Evolutionary conservation across 2,888 invertebrate species (phyloP).

Genomic region (Spodoptera picta): DNA sequence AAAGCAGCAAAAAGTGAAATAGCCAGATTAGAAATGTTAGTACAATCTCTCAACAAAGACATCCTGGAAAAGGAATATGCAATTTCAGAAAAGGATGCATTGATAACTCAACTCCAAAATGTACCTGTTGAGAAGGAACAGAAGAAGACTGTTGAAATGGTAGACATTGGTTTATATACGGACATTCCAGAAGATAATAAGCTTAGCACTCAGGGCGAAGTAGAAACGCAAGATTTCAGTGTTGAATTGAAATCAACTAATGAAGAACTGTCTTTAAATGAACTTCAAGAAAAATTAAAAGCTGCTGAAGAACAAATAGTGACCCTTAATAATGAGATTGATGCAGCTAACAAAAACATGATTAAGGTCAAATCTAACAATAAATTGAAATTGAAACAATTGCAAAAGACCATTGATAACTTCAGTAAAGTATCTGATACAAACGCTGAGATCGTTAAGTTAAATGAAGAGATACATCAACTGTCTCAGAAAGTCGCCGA

Average conservation of each 20-base stretch:
- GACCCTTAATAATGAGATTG: conserved; percentile 91
- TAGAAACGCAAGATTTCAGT: conserved; percentile 31
- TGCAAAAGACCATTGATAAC: conserved; percentile 92
- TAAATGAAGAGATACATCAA: conserved; percentile 90
- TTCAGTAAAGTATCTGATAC: conserved; percentile 91
- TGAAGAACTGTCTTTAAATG: conserved; percentile 53
- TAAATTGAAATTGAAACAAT: conserved; percentile 92
- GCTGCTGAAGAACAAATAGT: conserved; percentile 79
- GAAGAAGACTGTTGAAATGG: conserved; percentile 48
- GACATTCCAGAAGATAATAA: conserved; percentile 55
- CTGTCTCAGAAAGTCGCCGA: conserved; percentile 93
- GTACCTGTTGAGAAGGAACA: conserved; percentile 56
- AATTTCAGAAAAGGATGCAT: conserved; percentile 81
- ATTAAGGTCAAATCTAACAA: conserved; percentile 92
- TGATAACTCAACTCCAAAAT: conserved; percentile 75
- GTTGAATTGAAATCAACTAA: conserved; percentile 46
- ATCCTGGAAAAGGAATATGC: conserved; percentile 82
- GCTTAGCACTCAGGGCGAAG: conserved; percentile 29
- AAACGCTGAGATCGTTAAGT: conserved; percentile 90
- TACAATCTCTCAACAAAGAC: conserved; percentile 85
- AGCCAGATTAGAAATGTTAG: conserved; percentile 75
- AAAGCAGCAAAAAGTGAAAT: conserved; percentile 75
- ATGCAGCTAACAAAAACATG: conserved; percentile 93
- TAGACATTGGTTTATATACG: conserved; percentile 70
- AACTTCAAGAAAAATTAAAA: conserved; percentile 82